These are phyloP conservation scores for Phaenicophaeus curvirostris DNA, from an alignment of 2,797 vertebrate genomes.

Conservation along the genomic window DNA sequence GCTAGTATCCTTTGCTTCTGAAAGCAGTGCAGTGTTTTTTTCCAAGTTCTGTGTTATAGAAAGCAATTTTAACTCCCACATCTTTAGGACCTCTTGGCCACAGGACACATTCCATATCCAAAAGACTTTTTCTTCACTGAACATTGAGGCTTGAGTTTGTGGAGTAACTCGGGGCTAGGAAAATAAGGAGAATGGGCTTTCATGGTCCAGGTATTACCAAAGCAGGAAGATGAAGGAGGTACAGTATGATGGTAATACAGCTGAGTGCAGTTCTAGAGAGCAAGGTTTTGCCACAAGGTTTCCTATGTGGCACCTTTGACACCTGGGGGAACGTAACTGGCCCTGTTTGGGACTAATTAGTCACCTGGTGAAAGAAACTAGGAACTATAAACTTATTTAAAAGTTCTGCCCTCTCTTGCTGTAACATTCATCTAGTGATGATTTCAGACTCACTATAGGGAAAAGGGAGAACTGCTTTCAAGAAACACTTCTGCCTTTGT, in stretches of 20 bases:
- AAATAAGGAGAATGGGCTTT: neutral
- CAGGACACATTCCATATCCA: neutral
- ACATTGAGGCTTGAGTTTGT: neutral
- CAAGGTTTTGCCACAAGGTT: neutral
- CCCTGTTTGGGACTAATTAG: conserved; percentile 44
- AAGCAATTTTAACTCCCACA: neutral
- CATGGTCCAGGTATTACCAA: neutral
- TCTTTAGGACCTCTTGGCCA: neutral
- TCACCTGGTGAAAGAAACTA: conserved; percentile 39
- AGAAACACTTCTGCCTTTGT: conserved; percentile 18
- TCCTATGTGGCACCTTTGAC: neutral
- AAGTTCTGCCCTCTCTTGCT: neutral
- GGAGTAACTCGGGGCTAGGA: neutral
- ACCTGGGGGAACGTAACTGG: neutral
- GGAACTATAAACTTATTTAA: conserved; percentile 57
- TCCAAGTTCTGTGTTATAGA: fast-evolving
- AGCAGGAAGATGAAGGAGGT: neutral
- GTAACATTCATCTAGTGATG: neutral
- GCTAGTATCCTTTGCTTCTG: neutral
- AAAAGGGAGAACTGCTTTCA: neutral
- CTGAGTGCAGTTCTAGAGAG: neutral
- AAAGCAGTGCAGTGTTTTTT: neutral
- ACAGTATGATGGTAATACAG: neutral
- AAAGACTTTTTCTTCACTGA: neutral
- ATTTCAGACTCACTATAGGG: conserved; percentile 3